Percentiles rank a stretch among this genome's conserved stretches.
These are phyloP conservation scores for Eustalomyia histrio DNA, from an alignment of 2,888 invertebrate genomes.

Conservation along the genomic window DNA sequence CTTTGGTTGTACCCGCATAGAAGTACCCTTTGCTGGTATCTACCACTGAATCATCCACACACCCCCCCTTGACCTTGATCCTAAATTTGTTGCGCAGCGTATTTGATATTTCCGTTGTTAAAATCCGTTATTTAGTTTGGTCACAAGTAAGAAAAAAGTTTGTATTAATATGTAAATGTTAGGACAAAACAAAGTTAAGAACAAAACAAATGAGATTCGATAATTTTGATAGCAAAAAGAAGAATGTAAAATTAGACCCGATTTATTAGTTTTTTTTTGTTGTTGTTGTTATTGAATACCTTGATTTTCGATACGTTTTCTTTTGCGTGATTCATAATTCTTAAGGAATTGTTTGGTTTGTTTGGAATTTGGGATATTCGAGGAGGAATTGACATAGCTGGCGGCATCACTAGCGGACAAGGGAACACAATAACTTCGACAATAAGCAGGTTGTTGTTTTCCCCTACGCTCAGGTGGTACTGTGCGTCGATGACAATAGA, in stretches of 20 bases:
- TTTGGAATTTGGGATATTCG: constrained; percentile 73
- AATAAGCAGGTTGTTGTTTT: constrained; percentile 79
- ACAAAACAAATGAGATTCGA: background rate
- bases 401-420: constrained; percentile 74
- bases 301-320: constrained; percentile 79
- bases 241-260: constrained; percentile 11
- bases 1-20: no score
- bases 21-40: no score
- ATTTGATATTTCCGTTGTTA: background rate
- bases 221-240: constrained; percentile 9
- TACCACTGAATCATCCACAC: no score
- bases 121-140: constrained; percentile 33
- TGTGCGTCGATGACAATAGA: constrained; percentile 66
- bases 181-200: constrained; percentile 24
- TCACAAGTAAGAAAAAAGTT: constrained; percentile 4
- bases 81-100: no score
- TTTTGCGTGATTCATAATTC: constrained; percentile 79
- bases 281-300: constrained; percentile 78
- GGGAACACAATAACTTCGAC: constrained; percentile 79
- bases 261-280: constrained; percentile 42
- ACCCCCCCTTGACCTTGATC: no score
- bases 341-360: constrained; percentile 72
- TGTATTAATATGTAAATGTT: constrained; percentile 36
- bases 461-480: constrained; percentile 76
- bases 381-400: constrained; percentile 71